Evolutionary conservation across 2,113 vertebrate genomes (phyloP), one percentile per base, ranked within the genome.

Genomic region (Capra hircus): DNA sequence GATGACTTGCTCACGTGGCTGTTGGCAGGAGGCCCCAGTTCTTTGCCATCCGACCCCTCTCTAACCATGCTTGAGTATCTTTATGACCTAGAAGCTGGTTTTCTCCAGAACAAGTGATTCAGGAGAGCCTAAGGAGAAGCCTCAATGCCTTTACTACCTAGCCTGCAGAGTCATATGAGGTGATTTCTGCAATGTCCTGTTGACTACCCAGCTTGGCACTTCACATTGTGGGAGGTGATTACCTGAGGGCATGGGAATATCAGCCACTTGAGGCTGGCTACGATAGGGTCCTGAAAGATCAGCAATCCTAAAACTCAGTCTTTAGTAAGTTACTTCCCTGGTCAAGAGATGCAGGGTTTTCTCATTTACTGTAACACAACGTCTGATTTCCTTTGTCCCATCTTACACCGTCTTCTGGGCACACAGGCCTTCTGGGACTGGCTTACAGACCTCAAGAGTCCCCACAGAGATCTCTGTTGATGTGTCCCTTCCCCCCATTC

Each of bases 171-270:
- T 55, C 88, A 92, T 0, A 50, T 28, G 8, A 50, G 40, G 50
- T 88, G 43, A 43, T 45, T 21, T 71, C 93, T 91, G 78, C 87
- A 96, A 19, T 10, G 84, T 53, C 94, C 95, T 90, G 52, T 84
- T 64, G 82, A n/a, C 92, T 40, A 55, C 50, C 84, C 62, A 43
- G 85, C 57, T 59, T 52, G 71, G 90, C 16, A 83, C 62, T 94
- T 1, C 50, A 84, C 64, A 19, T 2, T 30, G 62, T 92, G 88
- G n/a, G 62, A 90, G 80, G 50, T 3, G 45, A 62, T 94, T 91
- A 14, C 19, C 43, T 36, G 60, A 71, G 87, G 50, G 55, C 59
- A 40, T 8, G 67, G 71, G 67, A 89, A 67, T 59, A 55, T 36
- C 45, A 62, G 77, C 50, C 53, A 30, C 11, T n/a, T 25, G 53